Conservation (phyloP, 2,888 invertebrate species). For the Cephus rjabovi region DNA sequence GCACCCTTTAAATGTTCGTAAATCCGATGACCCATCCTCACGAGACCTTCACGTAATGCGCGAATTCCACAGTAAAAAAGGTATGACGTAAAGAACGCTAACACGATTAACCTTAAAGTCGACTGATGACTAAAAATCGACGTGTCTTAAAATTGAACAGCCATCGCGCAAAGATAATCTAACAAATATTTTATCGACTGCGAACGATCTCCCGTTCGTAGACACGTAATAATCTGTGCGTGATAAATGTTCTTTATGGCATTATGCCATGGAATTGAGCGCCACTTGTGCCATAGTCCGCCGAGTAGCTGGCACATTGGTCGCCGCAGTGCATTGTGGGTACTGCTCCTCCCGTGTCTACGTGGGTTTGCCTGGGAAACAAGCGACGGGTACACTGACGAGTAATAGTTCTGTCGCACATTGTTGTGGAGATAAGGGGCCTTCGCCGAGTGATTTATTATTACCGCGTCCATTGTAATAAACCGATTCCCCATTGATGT, state of each 20-base stretch:
- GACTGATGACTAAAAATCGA: background rate
- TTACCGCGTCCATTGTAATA: constrained; percentile 41
- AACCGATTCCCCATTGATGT: constrained; percentile 49
- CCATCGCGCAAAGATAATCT: background rate
- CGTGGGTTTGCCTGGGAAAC: constrained; percentile 20
- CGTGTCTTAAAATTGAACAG: no score
- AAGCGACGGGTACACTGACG: constrained; percentile 28
- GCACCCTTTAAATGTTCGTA: background rate
- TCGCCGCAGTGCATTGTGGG: constrained; percentile 15
- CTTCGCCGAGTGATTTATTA: constrained; percentile 30
- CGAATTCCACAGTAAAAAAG: background rate
- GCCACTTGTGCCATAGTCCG: constrained; percentile 26
- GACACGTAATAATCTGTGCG: constrained; percentile 27
- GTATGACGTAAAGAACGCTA: background rate
- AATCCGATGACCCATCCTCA: background rate
- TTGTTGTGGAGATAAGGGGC: constrained; percentile 22
- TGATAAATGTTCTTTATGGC: constrained; percentile 41
- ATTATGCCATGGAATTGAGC: constrained; percentile 41
- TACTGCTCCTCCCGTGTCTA: constrained; percentile 20
- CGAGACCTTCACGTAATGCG: background rate
- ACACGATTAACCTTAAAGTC: background rate
- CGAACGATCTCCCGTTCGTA: background rate
- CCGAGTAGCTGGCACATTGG: background rate
- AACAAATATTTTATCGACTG: background rate
- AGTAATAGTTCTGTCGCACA: constrained; percentile 44